phyloP scores from a whole-genome alignment of 2,888 invertebrate genomes.

The Thelaira solivaga region DNA sequence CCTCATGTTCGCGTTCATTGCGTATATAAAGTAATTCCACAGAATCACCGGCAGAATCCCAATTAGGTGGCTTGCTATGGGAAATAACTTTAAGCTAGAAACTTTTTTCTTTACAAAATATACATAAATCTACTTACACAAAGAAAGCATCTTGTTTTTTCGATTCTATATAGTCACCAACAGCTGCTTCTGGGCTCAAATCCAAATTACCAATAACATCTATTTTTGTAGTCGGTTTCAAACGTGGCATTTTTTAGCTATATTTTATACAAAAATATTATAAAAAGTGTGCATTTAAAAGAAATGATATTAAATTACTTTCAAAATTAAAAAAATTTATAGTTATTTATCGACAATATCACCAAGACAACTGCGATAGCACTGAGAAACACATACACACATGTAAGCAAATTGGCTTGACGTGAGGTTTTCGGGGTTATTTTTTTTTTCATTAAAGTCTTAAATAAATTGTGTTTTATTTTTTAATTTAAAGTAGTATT shows the following conservation, averaged over 20 bases:
- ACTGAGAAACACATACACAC: background rate
- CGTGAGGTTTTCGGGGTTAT: too few relatives aligned
- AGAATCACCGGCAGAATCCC: conserved; percentile 75
- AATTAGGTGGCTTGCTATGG: conserved; percentile 74
- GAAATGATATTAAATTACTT: background rate
- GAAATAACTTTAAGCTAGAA: background rate
- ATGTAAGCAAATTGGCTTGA: too few relatives aligned
- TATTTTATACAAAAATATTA: background rate
- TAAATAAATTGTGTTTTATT: too few relatives aligned
- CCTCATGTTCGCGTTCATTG: conserved; percentile 72
- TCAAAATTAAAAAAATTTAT: conserved; percentile 11
- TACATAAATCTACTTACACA: conserved; percentile 69
- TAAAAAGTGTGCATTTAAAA: background rate
- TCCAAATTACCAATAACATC: conserved; percentile 75
- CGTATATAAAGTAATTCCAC: conserved; percentile 73
- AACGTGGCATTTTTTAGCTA: conserved; percentile 70
- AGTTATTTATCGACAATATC: background rate
- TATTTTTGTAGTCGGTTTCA: conserved; percentile 72
- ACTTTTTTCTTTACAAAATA: background rate
- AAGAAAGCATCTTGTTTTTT: conserved; percentile 72
- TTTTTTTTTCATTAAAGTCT: too few relatives aligned
- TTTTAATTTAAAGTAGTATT: conserved; percentile 1
- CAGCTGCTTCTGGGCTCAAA: conserved; percentile 72
- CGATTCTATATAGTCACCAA: conserved; percentile 72
- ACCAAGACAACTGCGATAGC: background rate